Evolutionary conservation across 2,888 invertebrate species (phyloP).

Genomic region (Drosophila falleni): DNA sequence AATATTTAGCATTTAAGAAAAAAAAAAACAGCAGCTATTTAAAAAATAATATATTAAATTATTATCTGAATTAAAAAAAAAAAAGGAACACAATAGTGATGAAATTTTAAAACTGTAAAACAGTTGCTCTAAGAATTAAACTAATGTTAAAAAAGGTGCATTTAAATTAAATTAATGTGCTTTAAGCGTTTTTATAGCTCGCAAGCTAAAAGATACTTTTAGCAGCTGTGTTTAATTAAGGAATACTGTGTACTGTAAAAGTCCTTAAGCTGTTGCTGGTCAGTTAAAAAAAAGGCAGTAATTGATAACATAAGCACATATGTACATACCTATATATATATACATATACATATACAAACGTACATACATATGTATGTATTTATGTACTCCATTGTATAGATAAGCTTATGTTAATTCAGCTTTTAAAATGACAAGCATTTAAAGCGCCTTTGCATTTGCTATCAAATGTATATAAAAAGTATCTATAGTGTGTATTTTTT

Average conservation of each 20-base stretch:
- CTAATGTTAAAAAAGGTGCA: neutral
- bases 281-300: neutral
- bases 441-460: neutral
- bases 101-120: neutral
- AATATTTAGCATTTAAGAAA: neutral
- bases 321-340: neutral
- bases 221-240: neutral
- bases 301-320: conserved; percentile 2
- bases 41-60: neutral
- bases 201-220: neutral
- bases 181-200: neutral
- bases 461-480: conserved; percentile 7
- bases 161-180: neutral
- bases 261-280: conserved; percentile 7
- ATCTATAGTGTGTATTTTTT: conserved; percentile 1
- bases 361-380: neutral
- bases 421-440: conserved; percentile 32
- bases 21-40: too few species aligned
- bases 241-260: neutral
- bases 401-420: conserved; percentile 22
- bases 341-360: neutral
- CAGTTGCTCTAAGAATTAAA: neutral
- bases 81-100: too few species aligned
- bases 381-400: neutral
- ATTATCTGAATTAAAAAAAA: neutral